Evolutionary conservation across 2,888 invertebrate genomes (phyloP).

Genomic region (Hirtodrosophila cameraria): DNA sequence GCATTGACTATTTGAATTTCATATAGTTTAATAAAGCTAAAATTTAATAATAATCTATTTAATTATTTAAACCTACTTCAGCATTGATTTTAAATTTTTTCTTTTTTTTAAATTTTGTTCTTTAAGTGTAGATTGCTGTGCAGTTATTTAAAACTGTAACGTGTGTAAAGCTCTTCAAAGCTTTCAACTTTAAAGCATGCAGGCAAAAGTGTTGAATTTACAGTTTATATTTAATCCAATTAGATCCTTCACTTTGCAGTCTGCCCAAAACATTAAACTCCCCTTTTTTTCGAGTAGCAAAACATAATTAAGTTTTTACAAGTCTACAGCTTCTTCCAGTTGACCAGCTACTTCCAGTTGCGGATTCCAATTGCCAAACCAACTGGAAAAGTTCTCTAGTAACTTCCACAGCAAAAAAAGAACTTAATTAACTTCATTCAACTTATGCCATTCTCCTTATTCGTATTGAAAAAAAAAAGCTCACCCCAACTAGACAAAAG

Average conservation of each 20-base stretch:
- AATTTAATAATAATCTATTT: no score
- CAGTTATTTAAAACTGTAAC: no score
- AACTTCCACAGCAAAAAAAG: slow-evolving; percentile 25
- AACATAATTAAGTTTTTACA: slow-evolving; percentile 11
- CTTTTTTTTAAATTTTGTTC: no score
- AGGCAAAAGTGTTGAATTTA: not conserved
- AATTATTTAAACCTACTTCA: no score
- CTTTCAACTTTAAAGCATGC: not conserved
- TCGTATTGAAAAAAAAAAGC: slow-evolving; percentile 32
- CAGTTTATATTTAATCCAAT: slow-evolving; percentile 20
- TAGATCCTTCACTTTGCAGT: slow-evolving; percentile 21
- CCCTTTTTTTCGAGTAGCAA: not conserved
- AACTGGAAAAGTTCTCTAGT: slow-evolving; percentile 26
- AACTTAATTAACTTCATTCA: slow-evolving; percentile 56
- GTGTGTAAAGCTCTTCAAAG: no score
- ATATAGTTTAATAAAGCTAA: no score
- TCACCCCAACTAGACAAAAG: slow-evolving; percentile 65
- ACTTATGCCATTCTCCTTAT: slow-evolving; percentile 25
- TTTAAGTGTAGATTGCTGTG: no score
- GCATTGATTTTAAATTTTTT: no score
- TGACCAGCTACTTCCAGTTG: slow-evolving; percentile 12
- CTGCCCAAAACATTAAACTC: not conserved
- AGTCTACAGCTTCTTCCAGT: slow-evolving; percentile 10
- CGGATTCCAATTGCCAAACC: slow-evolving; percentile 28
- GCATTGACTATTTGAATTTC: no score